phyloP scores from a whole-genome alignment of 2,888 invertebrate species.

The Adineta ricciae region DNA sequence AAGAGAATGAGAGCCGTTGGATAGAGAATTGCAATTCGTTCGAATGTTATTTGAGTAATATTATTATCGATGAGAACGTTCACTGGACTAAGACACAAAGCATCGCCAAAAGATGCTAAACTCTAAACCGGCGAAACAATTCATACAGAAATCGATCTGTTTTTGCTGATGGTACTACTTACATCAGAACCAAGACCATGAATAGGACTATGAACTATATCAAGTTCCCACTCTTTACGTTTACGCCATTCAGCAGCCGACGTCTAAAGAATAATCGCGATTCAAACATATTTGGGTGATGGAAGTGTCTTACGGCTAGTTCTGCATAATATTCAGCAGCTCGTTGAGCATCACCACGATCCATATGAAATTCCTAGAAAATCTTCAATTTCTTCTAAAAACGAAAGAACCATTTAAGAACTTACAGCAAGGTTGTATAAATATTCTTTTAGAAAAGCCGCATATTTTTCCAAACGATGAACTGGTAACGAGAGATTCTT shows the following conservation, averaged over 20 bases:
- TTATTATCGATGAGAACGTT: background rate
- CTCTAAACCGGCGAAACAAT: background rate
- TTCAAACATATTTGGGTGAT: background rate
- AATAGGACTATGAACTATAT: constrained; percentile 10
- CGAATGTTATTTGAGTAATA: background rate
- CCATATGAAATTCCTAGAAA: constrained; percentile 31
- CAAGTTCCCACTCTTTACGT: constrained; percentile 32
- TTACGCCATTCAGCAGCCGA: constrained; percentile 19
- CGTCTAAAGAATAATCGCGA: background rate
- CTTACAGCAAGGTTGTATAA: background rate
- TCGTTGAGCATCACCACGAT: constrained; percentile 33
- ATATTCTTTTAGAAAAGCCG: constrained; percentile 67
- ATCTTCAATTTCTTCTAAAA: background rate
- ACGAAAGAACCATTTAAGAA: background rate
- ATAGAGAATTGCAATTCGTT: background rate
- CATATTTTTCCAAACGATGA: constrained; percentile 83
- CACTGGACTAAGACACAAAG: background rate
- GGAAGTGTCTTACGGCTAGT: constrained; percentile 16
- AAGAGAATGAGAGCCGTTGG: background rate
- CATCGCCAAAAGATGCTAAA: background rate
- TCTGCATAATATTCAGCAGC: constrained; percentile 30
- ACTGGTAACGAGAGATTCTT: constrained; percentile 88
- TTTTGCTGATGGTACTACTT: background rate
- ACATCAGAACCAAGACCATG: background rate
- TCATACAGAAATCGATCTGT: background rate